Conservation (phyloP, 2,888 invertebrate genomes). For the Tenthredo livida region DNA sequence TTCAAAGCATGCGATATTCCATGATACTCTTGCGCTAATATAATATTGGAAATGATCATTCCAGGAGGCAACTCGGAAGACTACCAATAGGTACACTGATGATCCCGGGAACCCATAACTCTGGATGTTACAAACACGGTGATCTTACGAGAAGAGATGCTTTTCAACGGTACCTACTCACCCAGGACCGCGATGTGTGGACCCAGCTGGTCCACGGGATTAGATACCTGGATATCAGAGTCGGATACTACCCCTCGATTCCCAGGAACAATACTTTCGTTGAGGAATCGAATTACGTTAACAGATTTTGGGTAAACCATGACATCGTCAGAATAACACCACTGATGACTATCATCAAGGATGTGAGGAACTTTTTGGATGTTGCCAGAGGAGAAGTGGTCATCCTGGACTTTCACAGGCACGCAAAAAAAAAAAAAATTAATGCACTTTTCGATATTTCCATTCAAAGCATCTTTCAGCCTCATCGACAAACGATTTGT, state of each 20-base stretch:
- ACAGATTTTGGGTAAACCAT: slow-evolving; percentile 87
- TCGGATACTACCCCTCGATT: slow-evolving; percentile 83
- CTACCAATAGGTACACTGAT: slow-evolving; percentile 80
- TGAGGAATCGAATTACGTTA: slow-evolving; percentile 62
- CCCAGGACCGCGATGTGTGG: slow-evolving; percentile 91
- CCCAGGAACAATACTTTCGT: slow-evolving; percentile 62
- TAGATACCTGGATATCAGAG: slow-evolving; percentile 89
- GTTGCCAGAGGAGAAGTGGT: slow-evolving; percentile 86
- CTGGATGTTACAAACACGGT: slow-evolving; percentile 81
- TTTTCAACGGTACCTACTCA: slow-evolving; percentile 78
- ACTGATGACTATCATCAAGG: slow-evolving; percentile 83
- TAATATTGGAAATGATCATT: slow-evolving; percentile 72
- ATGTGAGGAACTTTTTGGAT: slow-evolving; percentile 85
- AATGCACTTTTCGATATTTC: not conserved
- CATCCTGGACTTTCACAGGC: slow-evolving; percentile 88
- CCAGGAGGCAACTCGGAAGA: slow-evolving; percentile 80
- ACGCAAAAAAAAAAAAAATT: slow-evolving; percentile 4
- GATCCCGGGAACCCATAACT: slow-evolving; percentile 82
- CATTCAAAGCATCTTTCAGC: slow-evolving; percentile 4
- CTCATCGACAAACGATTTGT: not conserved
- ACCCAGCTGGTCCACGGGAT: slow-evolving; percentile 92
- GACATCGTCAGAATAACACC: slow-evolving; percentile 86
- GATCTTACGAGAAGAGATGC: slow-evolving; percentile 77
- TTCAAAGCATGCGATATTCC: not conserved
- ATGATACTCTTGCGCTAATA: slow-evolving; percentile 30